Percentiles rank a stretch among this genome's conserved stretches.
phyloP scores from a whole-genome alignment of 2,888 invertebrate genomes.

The Agrochola lota region DNA sequence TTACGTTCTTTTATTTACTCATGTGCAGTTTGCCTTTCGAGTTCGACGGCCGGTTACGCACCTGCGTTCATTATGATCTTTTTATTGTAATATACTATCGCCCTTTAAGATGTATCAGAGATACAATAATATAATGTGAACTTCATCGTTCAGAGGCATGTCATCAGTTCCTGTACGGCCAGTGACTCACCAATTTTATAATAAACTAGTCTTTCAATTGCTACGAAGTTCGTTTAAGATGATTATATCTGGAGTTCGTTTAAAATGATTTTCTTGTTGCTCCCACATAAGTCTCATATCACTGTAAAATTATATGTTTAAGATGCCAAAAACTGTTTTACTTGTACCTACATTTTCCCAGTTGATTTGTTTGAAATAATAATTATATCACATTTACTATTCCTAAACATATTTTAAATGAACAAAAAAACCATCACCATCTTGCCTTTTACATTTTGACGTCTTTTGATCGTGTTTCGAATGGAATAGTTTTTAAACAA shows the following conservation, averaged over 20 bases:
- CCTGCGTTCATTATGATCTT: slow-evolving; percentile 42
- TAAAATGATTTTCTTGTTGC: background rate
- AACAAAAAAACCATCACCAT: background rate
- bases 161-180: slow-evolving; percentile 41
- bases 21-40: slow-evolving; percentile 49
- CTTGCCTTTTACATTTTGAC: background rate
- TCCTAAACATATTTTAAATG: background rate
- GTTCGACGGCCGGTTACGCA: slow-evolving; percentile 58
- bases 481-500: background rate
- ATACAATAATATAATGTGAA: slow-evolving; percentile 32
- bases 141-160: slow-evolving; percentile 35
- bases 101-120: slow-evolving; percentile 39
- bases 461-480: background rate
- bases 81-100: slow-evolving; percentile 43
- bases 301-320: slow-evolving; percentile 1
- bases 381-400: background rate
- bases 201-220: slow-evolving; percentile 5
- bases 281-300: background rate
- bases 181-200: slow-evolving; percentile 36
- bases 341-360: background rate
- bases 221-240: background rate
- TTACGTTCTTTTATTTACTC: slow-evolving; percentile 29
- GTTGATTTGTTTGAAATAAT: background rate
- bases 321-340: background rate
- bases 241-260: background rate